These are phyloP conservation scores for Mythimna lalbum DNA, from an alignment of 2,888 invertebrate species.

Conservation along the genomic window DNA sequence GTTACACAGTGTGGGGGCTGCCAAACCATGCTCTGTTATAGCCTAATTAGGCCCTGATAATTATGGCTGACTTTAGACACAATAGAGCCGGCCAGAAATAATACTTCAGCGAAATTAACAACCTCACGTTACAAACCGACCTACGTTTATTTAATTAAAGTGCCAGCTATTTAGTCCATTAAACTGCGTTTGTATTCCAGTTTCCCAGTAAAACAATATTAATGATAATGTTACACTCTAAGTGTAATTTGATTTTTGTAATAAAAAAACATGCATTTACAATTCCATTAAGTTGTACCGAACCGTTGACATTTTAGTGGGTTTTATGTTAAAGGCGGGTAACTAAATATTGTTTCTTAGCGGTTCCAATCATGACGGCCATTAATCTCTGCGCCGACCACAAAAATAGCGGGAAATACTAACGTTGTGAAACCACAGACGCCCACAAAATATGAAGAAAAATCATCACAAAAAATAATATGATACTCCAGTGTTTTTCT, in stretches of 20 bases:
- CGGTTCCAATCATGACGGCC: conserved; percentile 27
- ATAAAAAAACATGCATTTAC: conserved; percentile 1
- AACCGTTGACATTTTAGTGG: conserved; percentile 32
- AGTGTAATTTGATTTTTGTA: not conserved
- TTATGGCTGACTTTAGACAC: conserved; percentile 13
- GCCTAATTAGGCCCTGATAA: conserved; percentile 20
- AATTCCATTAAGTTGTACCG: not conserved
- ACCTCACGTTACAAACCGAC: not conserved
- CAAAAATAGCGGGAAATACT: conserved; percentile 51
- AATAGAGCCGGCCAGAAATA: conserved; percentile 1
- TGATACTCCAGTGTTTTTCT: conserved; percentile 35
- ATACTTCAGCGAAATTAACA: conserved; percentile 4
- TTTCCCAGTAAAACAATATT: not conserved
- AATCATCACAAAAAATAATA: conserved; percentile 45
- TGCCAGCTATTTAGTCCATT: not conserved
- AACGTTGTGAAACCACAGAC: conserved; percentile 41
- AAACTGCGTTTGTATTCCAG: not conserved
- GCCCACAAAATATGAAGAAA: conserved; percentile 42
- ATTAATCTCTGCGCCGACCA: conserved; percentile 55
- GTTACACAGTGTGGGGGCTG: not conserved
- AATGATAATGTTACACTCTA: not conserved
- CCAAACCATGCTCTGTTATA: conserved; percentile 10
- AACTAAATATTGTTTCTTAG: conserved; percentile 47
- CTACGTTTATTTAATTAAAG: not conserved
- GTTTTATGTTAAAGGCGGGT: conserved; percentile 31